phyloP scores from a whole-genome alignment of 2,888 invertebrate genomes.

The Meandrusa payeni region DNA sequence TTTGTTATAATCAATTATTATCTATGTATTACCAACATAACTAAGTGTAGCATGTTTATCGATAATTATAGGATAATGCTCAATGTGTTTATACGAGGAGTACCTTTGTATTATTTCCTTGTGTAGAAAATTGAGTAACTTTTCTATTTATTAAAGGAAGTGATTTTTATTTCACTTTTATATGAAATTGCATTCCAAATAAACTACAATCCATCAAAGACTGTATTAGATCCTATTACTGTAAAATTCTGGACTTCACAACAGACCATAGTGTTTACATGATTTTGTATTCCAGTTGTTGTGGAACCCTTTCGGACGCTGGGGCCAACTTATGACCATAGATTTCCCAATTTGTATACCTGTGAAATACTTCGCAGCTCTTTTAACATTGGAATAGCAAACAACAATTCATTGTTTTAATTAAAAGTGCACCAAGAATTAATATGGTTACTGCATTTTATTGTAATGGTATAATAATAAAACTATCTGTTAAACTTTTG shows the following conservation, averaged over 20 bases:
- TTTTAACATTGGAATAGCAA: slow-evolving; percentile 30
- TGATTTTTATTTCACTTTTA: slow-evolving; percentile 42
- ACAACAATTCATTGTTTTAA: slow-evolving; percentile 14
- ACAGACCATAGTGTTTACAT: slow-evolving; percentile 53
- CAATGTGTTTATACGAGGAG: slow-evolving; percentile 72
- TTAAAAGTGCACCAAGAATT: slow-evolving; percentile 46
- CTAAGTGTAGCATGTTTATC: slow-evolving; percentile 69
- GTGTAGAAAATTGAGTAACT: slow-evolving; percentile 48
- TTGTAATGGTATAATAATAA: slow-evolving; percentile 46
- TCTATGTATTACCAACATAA: slow-evolving; percentile 52
- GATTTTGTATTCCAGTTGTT: slow-evolving; percentile 61
- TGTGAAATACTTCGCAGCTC: slow-evolving; percentile 36
- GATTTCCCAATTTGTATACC: slow-evolving; percentile 36
- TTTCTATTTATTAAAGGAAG: slow-evolving; percentile 48
- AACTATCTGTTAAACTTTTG: slow-evolving; percentile 48
- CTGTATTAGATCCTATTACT: slow-evolving; percentile 65
- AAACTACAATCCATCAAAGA: slow-evolving; percentile 61
- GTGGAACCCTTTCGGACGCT: slow-evolving; percentile 67
- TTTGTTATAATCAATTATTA: slow-evolving; percentile 67
- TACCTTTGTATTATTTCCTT: slow-evolving; percentile 57
- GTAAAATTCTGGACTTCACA: slow-evolving; percentile 46
- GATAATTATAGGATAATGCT: slow-evolving; percentile 72
- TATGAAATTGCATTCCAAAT: slow-evolving; percentile 20
- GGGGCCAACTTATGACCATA: slow-evolving; percentile 74
- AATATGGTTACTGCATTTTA: slow-evolving; percentile 68